Base-by-base conservation (phyloP, 2,888 invertebrate species). In the Aricia artaxerxes region DNA sequence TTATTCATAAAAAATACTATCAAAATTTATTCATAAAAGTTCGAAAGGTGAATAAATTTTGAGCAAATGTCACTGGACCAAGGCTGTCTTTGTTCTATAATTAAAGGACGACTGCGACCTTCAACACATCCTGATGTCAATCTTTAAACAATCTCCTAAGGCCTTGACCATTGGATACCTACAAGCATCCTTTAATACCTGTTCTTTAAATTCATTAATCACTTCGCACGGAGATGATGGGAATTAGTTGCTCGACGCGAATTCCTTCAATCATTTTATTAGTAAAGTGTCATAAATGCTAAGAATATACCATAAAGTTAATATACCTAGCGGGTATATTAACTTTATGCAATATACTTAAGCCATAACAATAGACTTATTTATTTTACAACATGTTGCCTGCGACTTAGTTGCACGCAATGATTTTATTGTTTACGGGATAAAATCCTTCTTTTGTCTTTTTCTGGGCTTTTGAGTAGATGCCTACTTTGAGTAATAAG, bases 81-180 rank as follows among this genome's bases (percentile, higher is more conserved):
- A 78, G 75, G 78, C 11, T 44, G 61, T 35, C 4, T 53, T 57
- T 73, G 75, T 49, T 49, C 9, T 73, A 40, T 73, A 44, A 73
- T 49, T 49, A 75, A 49, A 49, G 44, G 49, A 73, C n/a, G 85
- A 81, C 82, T 83, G 81, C 87, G 90, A 87, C 92, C 91, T 92
- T 92, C 86, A 84, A 80, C 80, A 81, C 87, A 92, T 92, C 92
- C 92, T 92, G 92, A 90, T 91, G 81, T 82, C 78, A 80, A 75
- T n/a, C 77, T 76, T 84, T 86, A 87, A 86, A 87, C 84, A 78
- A 73, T 78, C 75, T 78, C 78, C 73, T 16, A 60, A 73, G 84
- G 81, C 91, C 92, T 90, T 92, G 91, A 90, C 61, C 78, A 57
- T 73, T 78, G 60, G 35, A 24, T 44, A 61, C 60, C 60, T 35